phyloP scores from a whole-genome alignment of 2,888 invertebrate genomes.

The Cosmopolites sordidus region DNA sequence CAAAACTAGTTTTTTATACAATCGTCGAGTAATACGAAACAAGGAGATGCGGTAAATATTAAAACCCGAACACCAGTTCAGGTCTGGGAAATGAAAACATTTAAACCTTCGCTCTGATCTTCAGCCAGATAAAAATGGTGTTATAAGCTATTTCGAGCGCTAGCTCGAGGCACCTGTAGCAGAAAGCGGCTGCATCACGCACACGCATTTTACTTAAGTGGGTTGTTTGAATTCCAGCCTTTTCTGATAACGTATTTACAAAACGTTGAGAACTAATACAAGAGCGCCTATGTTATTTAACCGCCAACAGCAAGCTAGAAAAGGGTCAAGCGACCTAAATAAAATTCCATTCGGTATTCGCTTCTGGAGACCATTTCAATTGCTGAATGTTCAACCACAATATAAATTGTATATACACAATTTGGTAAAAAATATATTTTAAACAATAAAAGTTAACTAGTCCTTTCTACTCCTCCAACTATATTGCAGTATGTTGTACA shows the following conservation, averaged over 20 bases:
- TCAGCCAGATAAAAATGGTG: constrained; percentile 34
- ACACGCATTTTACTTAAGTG: constrained; percentile 30
- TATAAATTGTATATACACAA: too few species aligned
- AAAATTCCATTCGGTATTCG: too few species aligned
- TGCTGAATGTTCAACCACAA: too few species aligned
- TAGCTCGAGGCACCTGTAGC: constrained; percentile 31
- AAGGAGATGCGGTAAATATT: constrained; percentile 16
- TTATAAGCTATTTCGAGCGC: constrained; percentile 14
- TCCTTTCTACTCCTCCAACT: too few species aligned
- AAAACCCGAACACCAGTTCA: constrained; percentile 8
- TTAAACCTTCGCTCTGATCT: constrained; percentile 32
- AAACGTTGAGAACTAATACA: constrained; percentile 11
- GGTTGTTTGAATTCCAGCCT: constrained; percentile 35
- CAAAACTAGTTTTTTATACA: too few species aligned
- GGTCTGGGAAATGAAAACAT: constrained; percentile 35
- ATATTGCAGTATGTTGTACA: too few species aligned
- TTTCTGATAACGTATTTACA: constrained; percentile 21
- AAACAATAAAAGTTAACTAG: too few species aligned
- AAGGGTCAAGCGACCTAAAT: too few species aligned
- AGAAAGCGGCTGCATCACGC: constrained; percentile 31
- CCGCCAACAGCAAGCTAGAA: too few species aligned
- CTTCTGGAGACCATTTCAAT: too few species aligned
- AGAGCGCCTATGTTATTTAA: constrained; percentile 5
- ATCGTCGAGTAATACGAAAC: background rate
- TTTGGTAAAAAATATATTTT: too few species aligned